Base-by-base conservation (phyloP, 2,797 vertebrate species). In the Gymnocypris eckloni region DNA sequence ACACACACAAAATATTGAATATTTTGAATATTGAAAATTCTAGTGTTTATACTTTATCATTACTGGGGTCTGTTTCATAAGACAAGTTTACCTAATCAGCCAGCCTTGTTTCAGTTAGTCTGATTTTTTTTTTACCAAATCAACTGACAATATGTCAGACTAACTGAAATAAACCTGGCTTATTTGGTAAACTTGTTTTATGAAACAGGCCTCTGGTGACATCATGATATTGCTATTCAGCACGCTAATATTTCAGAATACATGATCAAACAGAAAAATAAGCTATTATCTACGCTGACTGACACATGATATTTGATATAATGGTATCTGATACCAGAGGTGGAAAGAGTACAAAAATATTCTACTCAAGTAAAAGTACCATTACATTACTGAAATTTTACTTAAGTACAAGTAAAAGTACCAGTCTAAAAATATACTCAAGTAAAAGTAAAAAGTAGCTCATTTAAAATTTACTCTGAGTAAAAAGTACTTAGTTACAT, bases 281-380 rank as follows among this genome's bases (percentile, higher is more conserved):
- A 28, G 69, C 67, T 72, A 61, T 43, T 43, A 77, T 67, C 64
- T 6, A 43, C 70, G 33, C 54, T 43, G 48, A 84, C 75, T 70
- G 48, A 77, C 16, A 69, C 33, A 70, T 84, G 64, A 56, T 78
- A 43, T 78, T 43, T 85, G 52, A 70, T 70, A 84, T 70, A 56
- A 56, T 83, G 45, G 15, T 70, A 43, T 84, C 4, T 45, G 64
- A 78, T 56, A 70, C 33, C 22, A 78, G n/a, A n/a, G n/a, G n/a
- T n/a, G n/a, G n/a, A n/a, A n/a, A n/a, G n/a, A n/a, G n/a, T n/a
- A n/a, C n/a, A n/a, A n/a, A n/a, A n/a, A n/a, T n/a, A n/a, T n/a
- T n/a, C n/a, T n/a, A n/a, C n/a, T n/a, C n/a, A n/a, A n/a, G n/a
- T n/a, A n/a, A n/a, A n/a, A n/a, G n/a, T n/a, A n/a, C n/a, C n/a